These are phyloP conservation scores for Darevskia nairensis DNA, from an alignment of 2,797 vertebrate genomes.

Conservation along the genomic window DNA sequence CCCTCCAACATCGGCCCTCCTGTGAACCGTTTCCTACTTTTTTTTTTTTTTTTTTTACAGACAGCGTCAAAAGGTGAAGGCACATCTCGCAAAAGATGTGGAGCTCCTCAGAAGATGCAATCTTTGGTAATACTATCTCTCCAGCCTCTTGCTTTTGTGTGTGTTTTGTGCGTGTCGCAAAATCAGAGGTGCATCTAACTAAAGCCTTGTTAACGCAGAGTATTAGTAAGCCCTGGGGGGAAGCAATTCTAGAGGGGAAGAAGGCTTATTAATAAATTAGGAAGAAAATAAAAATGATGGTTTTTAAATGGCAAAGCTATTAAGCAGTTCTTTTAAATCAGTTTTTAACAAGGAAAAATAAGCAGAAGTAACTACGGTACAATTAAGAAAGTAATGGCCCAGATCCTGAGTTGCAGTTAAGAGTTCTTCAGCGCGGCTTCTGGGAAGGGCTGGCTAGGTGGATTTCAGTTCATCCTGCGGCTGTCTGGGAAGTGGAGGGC, in stretches of 20 bases:
- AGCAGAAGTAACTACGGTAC: slow-evolving; percentile 39
- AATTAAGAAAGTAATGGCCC: slow-evolving; percentile 55
- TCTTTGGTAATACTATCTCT: neutral
- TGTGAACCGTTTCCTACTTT: too few relatives aligned
- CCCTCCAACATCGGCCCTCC: too few relatives aligned
- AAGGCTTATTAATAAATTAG: slow-evolving; percentile 69
- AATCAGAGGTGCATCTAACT: slow-evolving; percentile 23
- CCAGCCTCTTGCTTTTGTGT: neutral
- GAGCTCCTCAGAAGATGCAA: neutral
- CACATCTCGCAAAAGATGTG: neutral
- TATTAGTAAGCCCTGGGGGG: slow-evolving; percentile 33
- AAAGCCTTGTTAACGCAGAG: slow-evolving; percentile 31
- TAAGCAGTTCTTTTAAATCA: slow-evolving; percentile 53
- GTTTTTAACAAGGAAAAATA: slow-evolving; percentile 64
- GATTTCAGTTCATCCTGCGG: neutral
- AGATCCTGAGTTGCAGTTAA: slow-evolving; percentile 44
- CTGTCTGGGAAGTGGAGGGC: neutral
- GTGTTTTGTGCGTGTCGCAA: neutral
- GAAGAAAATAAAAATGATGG: slow-evolving; percentile 64
- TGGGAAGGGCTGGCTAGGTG: slow-evolving; percentile 18
- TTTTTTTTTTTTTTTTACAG: neutral
- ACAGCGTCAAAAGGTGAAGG: neutral
- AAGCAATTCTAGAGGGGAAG: slow-evolving; percentile 60
- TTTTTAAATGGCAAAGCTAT: slow-evolving; percentile 66
- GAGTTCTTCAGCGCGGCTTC: slow-evolving; percentile 27